Base-by-base conservation (phyloP, 2,888 invertebrate species). In the Aphrophora alni region DNA sequence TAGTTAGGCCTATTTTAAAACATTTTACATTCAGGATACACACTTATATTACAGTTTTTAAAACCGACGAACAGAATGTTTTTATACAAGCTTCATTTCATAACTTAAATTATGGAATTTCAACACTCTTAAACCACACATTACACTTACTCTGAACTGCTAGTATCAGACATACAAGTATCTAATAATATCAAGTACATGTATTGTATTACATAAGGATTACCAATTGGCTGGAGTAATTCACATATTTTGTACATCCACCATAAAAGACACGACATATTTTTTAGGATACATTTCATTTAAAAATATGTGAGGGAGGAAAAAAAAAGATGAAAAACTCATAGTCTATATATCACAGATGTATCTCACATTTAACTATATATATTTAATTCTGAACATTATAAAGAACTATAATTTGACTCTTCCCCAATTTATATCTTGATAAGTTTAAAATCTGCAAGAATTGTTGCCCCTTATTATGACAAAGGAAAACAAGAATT, bases 321-420 rank as follows among this genome's bases (percentile, higher is more conserved):
- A n/a, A n/a, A 59, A 59, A 59, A 59, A 21, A 59, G 5, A 21
- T 14, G 3, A 12, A 59, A 3, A 59, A 59, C n/a, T 12, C 21
- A 59, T 59, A 59, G 59, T 59, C 21, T 59, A 59, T 21, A 59
- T 59, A 59, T 59, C 59, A 59, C 59, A 59, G 59, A n/a, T 59
- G 21, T 59, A 59, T 21, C 59, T 59, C 59, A 59, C 59, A 59
- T 59, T 59, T 59, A 59, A 21, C 21, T 59, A 59, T 44, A 44
- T 17, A 59, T 14, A 59, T 59, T 59, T 21, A 59, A 59, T 59
- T 21, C 59, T 59, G 59, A 8, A 59, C 33, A 59, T 21, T 44
- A 14, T 14, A 44, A 44, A 7, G 33, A 10, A 44, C 44, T 44
- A 14, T 44, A 44, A 44, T 44, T 44, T 44, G 33, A 33, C 33